Base-by-base conservation (phyloP, 2,797 vertebrate species). In the Thunnus albacares region DNA sequence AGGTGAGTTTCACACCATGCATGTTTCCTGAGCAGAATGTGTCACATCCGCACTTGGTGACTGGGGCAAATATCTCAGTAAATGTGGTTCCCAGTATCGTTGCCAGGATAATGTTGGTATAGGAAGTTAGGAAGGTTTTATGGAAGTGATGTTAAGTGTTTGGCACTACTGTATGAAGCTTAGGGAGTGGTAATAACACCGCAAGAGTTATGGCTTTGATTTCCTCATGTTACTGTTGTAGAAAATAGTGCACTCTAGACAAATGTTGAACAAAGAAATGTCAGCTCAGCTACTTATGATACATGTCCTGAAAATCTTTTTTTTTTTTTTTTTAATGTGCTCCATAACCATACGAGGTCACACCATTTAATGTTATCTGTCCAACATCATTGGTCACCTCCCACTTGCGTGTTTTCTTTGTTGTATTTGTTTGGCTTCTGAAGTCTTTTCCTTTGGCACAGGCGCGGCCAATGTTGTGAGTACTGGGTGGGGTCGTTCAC, bases 1-100 rank as follows among this genome's bases (percentile, higher is more conserved):
- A 98, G 96, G 98, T 98, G 91, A 93, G 87, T 85, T 70, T 75
- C 22, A 47, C 26, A 43, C 33, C 8, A 13, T 55, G 51, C 33
- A 20, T 10, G 8, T 26, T 47, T 17, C 6, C 33, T 9, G 2
- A 3, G 12, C 22, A 11, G 45, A 63, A 57, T 12, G 3, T 0
- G 2, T 58, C 52, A 17, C n/a, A 41, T 53, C 8, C 0, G 8
- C 20, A 28, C 60, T 67, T 6, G 0, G 24, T 24, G 24, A 24
- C 24, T 24, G 24, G 24, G 24, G 24, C 24, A 49, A 57, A 69
- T 41, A 15, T 3, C 0, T n/a, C 0, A 10, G 38, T 59, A 55
- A 65, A 55, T 55, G 24, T 58, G 38, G 1, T 20, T 71, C 13
- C 60, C 24, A 10, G 17, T 43, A 22, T 73, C 53, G 59, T 24